A percentile compares a stretch with the other conserved stretches of the same genome.
Evolutionary conservation across 2,797 vertebrate species (phyloP).

Genomic region (Euthynnus affinis): DNA sequence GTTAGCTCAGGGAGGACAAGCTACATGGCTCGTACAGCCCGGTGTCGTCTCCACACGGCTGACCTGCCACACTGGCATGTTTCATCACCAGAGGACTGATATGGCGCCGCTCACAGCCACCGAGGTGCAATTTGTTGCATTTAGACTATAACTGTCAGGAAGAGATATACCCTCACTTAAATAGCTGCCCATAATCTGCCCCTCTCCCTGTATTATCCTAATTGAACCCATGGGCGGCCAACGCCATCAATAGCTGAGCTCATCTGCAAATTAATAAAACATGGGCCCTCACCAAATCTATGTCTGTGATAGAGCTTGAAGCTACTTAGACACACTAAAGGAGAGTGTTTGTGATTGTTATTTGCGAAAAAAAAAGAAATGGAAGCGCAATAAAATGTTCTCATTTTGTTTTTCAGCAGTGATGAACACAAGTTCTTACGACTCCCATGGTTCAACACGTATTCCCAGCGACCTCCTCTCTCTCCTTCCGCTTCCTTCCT

Average conservation of each 20-base stretch:
- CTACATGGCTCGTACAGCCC: constrained; percentile 64
- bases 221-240: constrained; percentile 88
- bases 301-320: constrained; percentile 76
- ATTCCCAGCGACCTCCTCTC: constrained; percentile 57
- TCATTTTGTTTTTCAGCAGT: constrained; percentile 62
- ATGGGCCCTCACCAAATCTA: constrained; percentile 81
- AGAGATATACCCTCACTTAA: constrained; percentile 88
- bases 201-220: constrained; percentile 87
- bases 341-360: constrained; percentile 73
- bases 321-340: constrained; percentile 77
- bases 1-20: constrained; percentile 65
- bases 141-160: constrained; percentile 89
- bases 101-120: constrained; percentile 79
- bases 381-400: constrained; percentile 70
- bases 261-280: constrained; percentile 90
- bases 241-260: constrained; percentile 87
- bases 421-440: constrained; percentile 60
- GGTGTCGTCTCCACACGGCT: constrained; percentile 61
- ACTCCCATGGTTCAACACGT: constrained; percentile 54
- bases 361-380: constrained; percentile 67
- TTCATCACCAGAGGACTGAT: constrained; percentile 78
- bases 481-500: constrained; percentile 14
- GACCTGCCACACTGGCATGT: constrained; percentile 77
- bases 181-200: constrained; percentile 85
- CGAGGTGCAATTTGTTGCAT: constrained; percentile 87